Evolutionary conservation across 2,888 invertebrate species (phyloP).

Genomic region (Plagiodera versicolora): DNA sequence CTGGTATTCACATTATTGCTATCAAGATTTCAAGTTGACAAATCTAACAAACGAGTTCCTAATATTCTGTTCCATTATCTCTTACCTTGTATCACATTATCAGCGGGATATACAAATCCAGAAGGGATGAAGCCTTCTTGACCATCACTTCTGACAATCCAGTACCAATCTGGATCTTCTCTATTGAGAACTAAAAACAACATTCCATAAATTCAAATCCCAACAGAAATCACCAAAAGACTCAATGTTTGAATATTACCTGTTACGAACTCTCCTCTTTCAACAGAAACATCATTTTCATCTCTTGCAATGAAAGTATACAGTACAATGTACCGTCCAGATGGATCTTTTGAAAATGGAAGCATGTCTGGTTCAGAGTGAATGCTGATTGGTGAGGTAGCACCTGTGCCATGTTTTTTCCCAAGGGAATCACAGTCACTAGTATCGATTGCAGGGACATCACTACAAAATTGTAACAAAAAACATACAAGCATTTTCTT

Average conservation of each 20-base stretch:
- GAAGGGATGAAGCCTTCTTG: constrained; percentile 96
- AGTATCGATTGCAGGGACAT: constrained; percentile 56
- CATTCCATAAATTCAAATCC: too few species aligned
- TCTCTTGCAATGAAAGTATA: constrained; percentile 92
- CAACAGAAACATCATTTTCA: constrained; percentile 92
- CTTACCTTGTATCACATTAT: constrained; percentile 69
- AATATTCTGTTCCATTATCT: too few species aligned
- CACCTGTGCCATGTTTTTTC: constrained; percentile 57
- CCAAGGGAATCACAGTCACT: constrained; percentile 66
- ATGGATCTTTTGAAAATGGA: constrained; percentile 78
- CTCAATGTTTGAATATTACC: constrained; percentile 49
- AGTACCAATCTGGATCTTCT: constrained; percentile 96
- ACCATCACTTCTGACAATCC: constrained; percentile 90
- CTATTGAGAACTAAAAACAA: constrained; percentile 74
- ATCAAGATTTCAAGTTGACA: too few species aligned
- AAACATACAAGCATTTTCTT: too few species aligned
- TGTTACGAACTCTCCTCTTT: constrained; percentile 93
- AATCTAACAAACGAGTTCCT: too few species aligned
- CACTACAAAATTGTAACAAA: constrained; percentile 33
- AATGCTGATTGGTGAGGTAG: constrained; percentile 56
- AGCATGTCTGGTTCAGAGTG: constrained; percentile 65
- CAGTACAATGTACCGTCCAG: constrained; percentile 87
- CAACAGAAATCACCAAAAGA: too few species aligned
- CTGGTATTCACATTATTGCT: too few species aligned
- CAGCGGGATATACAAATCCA: constrained; percentile 91